These are phyloP conservation scores for Python bivittatus DNA, from an alignment of 2,113 vertebrate species.

Conservation along the genomic window DNA sequence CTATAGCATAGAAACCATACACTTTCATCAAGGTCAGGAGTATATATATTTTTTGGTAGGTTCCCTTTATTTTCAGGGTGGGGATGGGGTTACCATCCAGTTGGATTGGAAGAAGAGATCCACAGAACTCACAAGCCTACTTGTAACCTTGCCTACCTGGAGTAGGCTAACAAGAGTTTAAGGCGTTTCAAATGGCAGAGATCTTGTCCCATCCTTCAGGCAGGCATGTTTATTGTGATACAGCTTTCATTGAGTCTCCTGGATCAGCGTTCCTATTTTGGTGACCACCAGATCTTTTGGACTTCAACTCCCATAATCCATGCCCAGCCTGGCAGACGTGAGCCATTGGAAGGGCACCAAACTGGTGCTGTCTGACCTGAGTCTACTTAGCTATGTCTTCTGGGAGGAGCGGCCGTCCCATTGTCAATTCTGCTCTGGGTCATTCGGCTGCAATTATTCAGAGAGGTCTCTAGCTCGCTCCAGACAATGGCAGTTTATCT, in stretches of 20 bases:
- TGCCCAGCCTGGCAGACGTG: background rate
- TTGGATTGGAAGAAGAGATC: background rate
- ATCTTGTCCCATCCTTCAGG: too few relatives aligned
- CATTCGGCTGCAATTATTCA: constrained; percentile 21
- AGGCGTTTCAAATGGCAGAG: background rate
- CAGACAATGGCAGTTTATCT: background rate
- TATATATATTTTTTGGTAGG: too few relatives aligned
- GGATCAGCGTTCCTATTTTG: background rate
- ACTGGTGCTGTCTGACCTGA: background rate
- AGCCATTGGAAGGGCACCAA: background rate
- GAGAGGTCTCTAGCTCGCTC: background rate
- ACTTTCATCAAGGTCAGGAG: background rate
- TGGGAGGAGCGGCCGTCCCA: background rate
- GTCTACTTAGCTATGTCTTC: background rate
- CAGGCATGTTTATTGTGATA: background rate
- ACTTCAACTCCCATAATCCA: background rate
- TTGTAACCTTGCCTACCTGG: background rate
- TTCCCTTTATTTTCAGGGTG: background rate
- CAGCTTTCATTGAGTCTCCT: background rate
- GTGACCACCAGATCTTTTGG: background rate
- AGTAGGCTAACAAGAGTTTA: background rate
- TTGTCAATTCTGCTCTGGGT: background rate
- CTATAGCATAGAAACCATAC: too few relatives aligned
- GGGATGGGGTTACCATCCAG: background rate
- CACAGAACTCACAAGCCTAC: background rate